Conservation (phyloP, 2,113 vertebrate genomes). For the Chauna torquata region DNA sequence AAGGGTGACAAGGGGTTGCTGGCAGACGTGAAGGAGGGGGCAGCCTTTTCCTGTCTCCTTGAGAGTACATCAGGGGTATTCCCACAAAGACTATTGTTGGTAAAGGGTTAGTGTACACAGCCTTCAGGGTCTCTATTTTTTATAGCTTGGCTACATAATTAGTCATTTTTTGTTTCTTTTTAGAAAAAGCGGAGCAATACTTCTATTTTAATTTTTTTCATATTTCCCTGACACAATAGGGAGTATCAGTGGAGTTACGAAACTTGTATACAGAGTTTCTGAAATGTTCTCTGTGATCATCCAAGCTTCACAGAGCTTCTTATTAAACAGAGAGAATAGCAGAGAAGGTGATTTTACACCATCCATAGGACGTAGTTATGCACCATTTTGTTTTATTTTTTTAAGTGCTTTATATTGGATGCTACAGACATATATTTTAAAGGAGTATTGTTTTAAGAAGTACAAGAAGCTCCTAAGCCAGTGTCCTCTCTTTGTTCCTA, state of each 20-base stretch:
- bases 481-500: neutral
- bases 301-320: neutral
- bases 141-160: neutral
- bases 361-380: neutral
- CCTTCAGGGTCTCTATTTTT: neutral
- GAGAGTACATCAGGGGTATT: neutral
- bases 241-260: neutral
- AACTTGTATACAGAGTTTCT: neutral
- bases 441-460: neutral
- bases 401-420: neutral
- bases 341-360: neutral
- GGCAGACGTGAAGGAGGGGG: neutral
- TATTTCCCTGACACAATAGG: neutral
- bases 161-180: neutral
- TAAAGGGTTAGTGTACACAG: neutral
- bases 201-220: neutral
- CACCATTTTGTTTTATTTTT: neutral
- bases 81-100: neutral
- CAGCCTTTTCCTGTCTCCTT: neutral
- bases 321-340: neutral
- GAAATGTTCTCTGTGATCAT: neutral
- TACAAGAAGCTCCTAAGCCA: neutral
- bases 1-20: neutral
- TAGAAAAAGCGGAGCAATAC: neutral
- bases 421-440: neutral